phyloP scores from a whole-genome alignment of 2,888 invertebrate genomes.

The Cantharis rufa region DNA sequence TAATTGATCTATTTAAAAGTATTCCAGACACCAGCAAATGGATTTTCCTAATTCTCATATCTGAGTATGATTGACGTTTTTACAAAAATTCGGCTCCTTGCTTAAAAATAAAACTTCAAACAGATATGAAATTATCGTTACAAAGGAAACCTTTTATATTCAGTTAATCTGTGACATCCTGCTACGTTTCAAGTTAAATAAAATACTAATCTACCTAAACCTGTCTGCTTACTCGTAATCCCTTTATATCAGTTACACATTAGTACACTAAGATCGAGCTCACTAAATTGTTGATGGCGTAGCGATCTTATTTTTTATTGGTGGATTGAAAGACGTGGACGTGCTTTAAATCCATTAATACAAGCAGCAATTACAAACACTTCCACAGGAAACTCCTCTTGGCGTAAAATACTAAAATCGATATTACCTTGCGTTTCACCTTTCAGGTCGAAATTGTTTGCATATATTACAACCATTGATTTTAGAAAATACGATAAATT shows the following conservation, averaged over 20 bases:
- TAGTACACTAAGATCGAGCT: neutral
- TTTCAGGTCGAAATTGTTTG: slow-evolving; percentile 45
- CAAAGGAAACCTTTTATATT: slow-evolving; percentile 35
- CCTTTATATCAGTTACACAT: neutral
- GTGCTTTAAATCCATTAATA: too few species aligned
- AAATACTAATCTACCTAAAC: neutral
- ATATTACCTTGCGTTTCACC: slow-evolving; percentile 45
- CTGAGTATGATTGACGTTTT: slow-evolving; percentile 21
- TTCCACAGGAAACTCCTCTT: neutral
- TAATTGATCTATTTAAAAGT: neutral
- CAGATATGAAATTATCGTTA: slow-evolving; percentile 29
- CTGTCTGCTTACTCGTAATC: neutral
- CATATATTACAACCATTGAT: slow-evolving; percentile 50
- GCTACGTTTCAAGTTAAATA: slow-evolving; percentile 24
- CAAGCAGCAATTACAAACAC: neutral
- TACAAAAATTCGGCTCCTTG: slow-evolving; percentile 10
- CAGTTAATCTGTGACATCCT: slow-evolving; percentile 30
- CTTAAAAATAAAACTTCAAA: slow-evolving; percentile 12
- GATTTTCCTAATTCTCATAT: slow-evolving; percentile 19
- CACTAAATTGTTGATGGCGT: neutral
- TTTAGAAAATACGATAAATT: slow-evolving; percentile 49
- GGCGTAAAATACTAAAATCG: slow-evolving; percentile 19
- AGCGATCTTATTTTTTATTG: neutral
- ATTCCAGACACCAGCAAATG: slow-evolving; percentile 15
- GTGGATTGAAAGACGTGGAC: neutral